Base-by-base conservation (phyloP, 1,140 invertebrate species). In the Plectus sambesii region DNA sequence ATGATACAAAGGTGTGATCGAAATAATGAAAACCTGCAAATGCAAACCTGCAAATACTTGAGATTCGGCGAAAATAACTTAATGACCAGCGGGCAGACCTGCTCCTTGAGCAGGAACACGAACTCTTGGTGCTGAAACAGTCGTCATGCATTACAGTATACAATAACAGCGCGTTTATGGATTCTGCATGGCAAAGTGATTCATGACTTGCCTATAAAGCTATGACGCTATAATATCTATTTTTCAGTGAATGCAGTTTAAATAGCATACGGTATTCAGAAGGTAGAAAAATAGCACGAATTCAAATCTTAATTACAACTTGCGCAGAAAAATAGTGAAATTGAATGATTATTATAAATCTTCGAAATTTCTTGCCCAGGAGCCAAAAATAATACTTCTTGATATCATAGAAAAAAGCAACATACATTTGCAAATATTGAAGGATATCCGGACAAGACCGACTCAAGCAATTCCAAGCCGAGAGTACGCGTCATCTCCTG, bases 401-500 rank as follows among this genome's bases (percentile, higher is more conserved):
- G 22, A 40, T 44, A 30, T 53, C n/a, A 33, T 33, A n/a, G 43
- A n/a, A n/a, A n/a, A n/a, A n/a, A n/a, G n/a, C n/a, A n/a, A n/a
- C 48, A 58, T 74, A 89, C 87, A 77, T 88, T 82, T 63, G 84
- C 85, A 73, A 97, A 97, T 29, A 96, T 82, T 30, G 80, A 77
- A 23, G 86, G 83, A 74, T 88, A 97, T 59, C 85, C 81, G 33
- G 83, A 84, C 17, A 98, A 74, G 40, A 96, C 83, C 0, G 86
- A 85, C 71, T 98, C 92, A 38, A 97, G 68, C 19, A 98, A 73
- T 71, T 97, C 92, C 48, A 98, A 73, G 4, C 89, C 90, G 74
- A 98, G 93, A 2, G 89, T 93, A 57, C 89, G 78, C 2, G 87
- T 92, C 81, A 97, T 93, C 74, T 96, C 90, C 5, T 85, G 87